Base-by-base conservation (phyloP, 1,140 invertebrate species). In the Caerostris darwini region DNA sequence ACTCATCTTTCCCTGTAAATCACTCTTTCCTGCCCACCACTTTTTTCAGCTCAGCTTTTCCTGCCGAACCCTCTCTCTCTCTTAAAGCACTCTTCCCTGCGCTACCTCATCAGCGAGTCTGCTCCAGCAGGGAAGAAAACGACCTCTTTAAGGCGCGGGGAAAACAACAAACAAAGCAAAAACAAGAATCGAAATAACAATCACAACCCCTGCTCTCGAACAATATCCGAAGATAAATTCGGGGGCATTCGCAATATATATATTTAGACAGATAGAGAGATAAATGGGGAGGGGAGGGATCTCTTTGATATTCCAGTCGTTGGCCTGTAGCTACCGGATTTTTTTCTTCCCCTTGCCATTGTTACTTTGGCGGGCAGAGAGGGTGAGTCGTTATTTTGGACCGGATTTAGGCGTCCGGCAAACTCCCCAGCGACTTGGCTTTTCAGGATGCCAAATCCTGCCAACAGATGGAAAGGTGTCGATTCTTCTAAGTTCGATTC, bases 261-360 rank as follows among this genome's bases (percentile, higher is more conserved):
- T 91, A 91, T 91, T 91, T 91, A 91, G 90, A 91, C 90, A 92
- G 90, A 92, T 83, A 92, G 90, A 92, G 53, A 81, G 90, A 92
- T 91, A 82, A 82, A 82, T 81, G 77, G 59, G 53, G n/a, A 12
- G 17, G 50, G 34, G 54, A 53, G 6, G 57, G 82, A 85, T 92
- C 90, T 92, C 58, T 92, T 92, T 92, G 90, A 92, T 92, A 92
- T 92, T 92, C 90, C 57, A 77, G 90, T 58, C 90, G 69, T 92
- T 92, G 81, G 81, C 54, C 71, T 92, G 90, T 92, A 92, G 85
- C 81, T 92, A 69, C 71, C 58, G 17, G 53, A 2, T 92, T 92
- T 77, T 89, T 77, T 57, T 56, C n/a, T 53, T 12, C 54, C 17
- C 34, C 77, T 61, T 5, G 81, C 90, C 81, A 92, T 92, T 92